These are phyloP conservation scores for Falco cherrug DNA, from an alignment of 2,797 vertebrate genomes.

Conservation along the genomic window DNA sequence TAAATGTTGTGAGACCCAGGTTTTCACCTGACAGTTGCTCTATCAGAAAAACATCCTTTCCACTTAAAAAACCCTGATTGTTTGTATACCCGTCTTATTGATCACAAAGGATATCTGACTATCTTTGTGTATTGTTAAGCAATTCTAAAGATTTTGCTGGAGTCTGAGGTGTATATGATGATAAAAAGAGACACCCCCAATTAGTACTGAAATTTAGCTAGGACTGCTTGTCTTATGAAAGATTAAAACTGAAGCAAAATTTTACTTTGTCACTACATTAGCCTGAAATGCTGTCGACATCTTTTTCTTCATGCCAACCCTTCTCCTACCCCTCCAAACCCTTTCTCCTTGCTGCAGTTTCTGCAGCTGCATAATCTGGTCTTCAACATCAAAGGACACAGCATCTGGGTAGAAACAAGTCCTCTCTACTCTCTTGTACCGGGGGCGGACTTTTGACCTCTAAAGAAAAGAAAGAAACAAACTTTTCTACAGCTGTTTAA, in stretches of 20 bases:
- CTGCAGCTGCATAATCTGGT: neutral
- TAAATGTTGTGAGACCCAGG: neutral
- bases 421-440: neutral
- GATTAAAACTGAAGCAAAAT: slow-evolving; percentile 33
- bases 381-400: neutral
- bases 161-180: neutral
- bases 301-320: neutral
- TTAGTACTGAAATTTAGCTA: slow-evolving; percentile 54
- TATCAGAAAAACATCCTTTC: neutral
- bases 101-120: neutral
- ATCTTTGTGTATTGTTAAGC: neutral
- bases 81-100: neutral
- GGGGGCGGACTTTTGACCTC: neutral
- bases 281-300: neutral
- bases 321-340: neutral
- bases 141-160: slow-evolving; percentile 2
- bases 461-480: neutral
- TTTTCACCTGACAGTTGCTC: neutral
- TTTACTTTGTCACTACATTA: neutral
- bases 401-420: neutral
- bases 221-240: slow-evolving; percentile 11
- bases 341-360: neutral
- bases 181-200: slow-evolving; percentile 45
- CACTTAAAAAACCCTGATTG: neutral
- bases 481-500: neutral